Base-by-base conservation (phyloP, 2,113 vertebrate species). In the Syngnathus typhle region DNA sequence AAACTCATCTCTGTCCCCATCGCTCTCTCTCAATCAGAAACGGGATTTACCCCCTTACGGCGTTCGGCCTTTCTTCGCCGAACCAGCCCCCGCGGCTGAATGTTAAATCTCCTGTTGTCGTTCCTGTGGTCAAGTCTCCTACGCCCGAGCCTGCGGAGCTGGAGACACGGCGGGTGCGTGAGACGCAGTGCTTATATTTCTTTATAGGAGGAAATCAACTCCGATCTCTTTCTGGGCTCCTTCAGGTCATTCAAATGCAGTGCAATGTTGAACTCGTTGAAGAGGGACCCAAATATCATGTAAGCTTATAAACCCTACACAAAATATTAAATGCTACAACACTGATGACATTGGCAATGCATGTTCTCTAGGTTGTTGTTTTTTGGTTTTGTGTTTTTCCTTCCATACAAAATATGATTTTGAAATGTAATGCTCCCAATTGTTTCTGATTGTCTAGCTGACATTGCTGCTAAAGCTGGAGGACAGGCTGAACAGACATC, bases 381-480 rank as follows among this genome's bases (percentile, higher is more conserved):
- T 2, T 27, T 27, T 27, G 19, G n/a, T n/a, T 6, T 67, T 61
- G 16, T 58, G 27, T 64, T 19, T 15, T 15, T 10, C 4, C 27
- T 32, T 9, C 4, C 27, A 13, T 36, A 41, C 32, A 39, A 1
- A 55, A 7, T 1, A 58, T 23, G 6, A 58, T 15, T 36, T 52
- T 2, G 4, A 10, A 52, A n/a, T 62, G 18, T 23, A 66, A 61
- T 61, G 32, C 11, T 37, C 0, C n/a, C 18, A 44, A 46, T 23
- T 13, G 3, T 39, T 19, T 43, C 37, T 74, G 7, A 58, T 64
- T 23, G 58, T 70, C 43, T 69, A 99, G 96, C 79, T 98, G 76
- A 98, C 96, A 0, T 89, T 99, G 84, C 90, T 98, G 84, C 91
- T 99, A 84, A 99, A 98, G 88, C 93, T 99, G 88, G 97, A 99